A percentile compares a stretch with the other conserved stretches of the same genome.
phyloP scores from a whole-genome alignment of 2,888 invertebrate genomes.

The Macrosiphum euphorbiae region DNA sequence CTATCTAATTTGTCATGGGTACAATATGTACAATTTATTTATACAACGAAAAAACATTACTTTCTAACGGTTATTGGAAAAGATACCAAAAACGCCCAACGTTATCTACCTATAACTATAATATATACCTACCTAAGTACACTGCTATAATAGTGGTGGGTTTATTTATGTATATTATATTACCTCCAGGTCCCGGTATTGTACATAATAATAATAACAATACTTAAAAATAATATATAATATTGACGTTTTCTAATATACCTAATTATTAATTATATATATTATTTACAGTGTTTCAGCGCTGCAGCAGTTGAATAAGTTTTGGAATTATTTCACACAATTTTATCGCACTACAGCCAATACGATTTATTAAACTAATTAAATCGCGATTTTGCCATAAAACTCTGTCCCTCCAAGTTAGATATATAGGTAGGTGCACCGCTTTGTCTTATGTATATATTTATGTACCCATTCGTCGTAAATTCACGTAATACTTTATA shows the following conservation, averaged over 20 bases:
- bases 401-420: background rate
- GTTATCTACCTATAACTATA: background rate
- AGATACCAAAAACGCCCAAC: background rate
- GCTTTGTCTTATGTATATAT: background rate
- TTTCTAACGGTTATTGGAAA: background rate
- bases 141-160: background rate
- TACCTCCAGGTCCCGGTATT: background rate
- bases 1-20: background rate
- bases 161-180: background rate
- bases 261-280: background rate
- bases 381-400: conserved; percentile 33
- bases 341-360: background rate
- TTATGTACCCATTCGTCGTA: conserved; percentile 10
- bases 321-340: background rate
- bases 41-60: background rate
- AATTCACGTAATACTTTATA: background rate
- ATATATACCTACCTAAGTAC: background rate
- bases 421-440: background rate
- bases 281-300: background rate
- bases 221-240: background rate
- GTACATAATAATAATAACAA: background rate
- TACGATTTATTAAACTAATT: conserved; percentile 45
- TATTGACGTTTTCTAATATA: background rate
- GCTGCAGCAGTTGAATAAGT: background rate
- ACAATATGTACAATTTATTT: background rate